A percentile compares a stretch with the other conserved stretches of the same genome.
These are phyloP conservation scores for Sclerurus mexicanus DNA, from an alignment of 2,113 vertebrate genomes.

Conservation along the genomic window DNA sequence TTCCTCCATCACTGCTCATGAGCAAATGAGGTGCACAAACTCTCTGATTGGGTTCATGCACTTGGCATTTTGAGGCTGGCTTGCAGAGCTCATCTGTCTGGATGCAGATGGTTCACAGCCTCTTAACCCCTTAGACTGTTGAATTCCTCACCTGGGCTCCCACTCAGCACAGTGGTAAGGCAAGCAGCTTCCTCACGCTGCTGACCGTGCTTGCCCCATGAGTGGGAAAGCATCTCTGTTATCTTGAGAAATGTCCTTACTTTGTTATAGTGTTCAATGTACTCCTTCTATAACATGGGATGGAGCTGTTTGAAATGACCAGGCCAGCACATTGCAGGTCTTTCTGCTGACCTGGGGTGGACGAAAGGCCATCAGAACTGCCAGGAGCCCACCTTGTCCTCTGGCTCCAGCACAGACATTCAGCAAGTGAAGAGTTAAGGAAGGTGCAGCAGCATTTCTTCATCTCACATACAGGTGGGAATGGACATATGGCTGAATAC, in stretches of 20 bases:
- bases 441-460: neutral
- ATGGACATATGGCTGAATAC: neutral
- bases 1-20: neutral
- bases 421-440: neutral
- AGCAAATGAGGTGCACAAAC: neutral
- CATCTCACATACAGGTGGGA: neutral
- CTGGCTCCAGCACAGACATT: neutral
- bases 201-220: rapidly evolving
- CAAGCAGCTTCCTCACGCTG: neutral
- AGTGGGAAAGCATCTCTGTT: rapidly evolving
- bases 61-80: neutral
- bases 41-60: neutral
- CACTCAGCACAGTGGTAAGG: neutral
- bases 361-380: neutral
- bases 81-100: neutral
- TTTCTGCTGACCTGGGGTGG: neutral
- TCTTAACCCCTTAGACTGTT: neutral
- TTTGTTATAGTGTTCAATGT: neutral
- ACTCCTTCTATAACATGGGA: neutral
- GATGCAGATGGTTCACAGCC: neutral
- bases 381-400: neutral
- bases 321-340: rapidly evolving
- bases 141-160: neutral
- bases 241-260: neutral
- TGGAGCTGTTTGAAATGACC: neutral